phyloP scores from a whole-genome alignment of 2,888 invertebrate species.

The Agrotis ipsilon region DNA sequence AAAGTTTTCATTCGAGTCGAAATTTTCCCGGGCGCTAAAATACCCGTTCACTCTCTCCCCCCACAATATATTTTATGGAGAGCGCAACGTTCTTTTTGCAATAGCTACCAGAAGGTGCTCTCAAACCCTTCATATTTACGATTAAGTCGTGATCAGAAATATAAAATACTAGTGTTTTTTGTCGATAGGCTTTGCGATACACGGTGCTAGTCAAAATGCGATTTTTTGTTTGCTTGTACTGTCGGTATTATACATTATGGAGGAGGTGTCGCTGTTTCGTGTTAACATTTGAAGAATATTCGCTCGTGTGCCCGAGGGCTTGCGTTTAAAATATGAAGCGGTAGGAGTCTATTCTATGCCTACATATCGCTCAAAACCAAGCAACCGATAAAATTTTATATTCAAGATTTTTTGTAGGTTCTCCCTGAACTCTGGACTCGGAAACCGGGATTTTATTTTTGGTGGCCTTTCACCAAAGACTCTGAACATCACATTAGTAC shows the following conservation, averaged over 20 bases:
- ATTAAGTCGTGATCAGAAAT: conserved; percentile 91
- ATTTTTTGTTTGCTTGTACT: conserved; percentile 63
- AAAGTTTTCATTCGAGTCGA: conserved; percentile 51
- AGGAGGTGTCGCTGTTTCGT: conserved; percentile 47
- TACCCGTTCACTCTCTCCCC: conserved; percentile 64
- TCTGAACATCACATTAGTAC: too few species aligned
- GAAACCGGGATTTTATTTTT: too few species aligned
- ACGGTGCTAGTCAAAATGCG: conserved; percentile 65
- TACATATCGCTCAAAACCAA: conserved; percentile 11
- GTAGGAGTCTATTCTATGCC: not conserved
- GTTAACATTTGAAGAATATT: conserved; percentile 51
- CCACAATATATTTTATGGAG: conserved; percentile 90
- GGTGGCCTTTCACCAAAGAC: too few species aligned
- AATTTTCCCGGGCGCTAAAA: conserved; percentile 47
- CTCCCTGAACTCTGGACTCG: too few species aligned
- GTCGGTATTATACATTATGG: conserved; percentile 62
- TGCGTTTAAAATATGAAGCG: conserved; percentile 43
- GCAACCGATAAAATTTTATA: too few species aligned
- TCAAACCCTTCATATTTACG: conserved; percentile 91
- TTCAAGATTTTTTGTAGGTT: too few species aligned
- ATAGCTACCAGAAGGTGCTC: conserved; percentile 90
- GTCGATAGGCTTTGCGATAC: conserved; percentile 84
- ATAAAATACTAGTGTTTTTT: conserved; percentile 87
- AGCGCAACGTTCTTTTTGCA: conserved; percentile 89
- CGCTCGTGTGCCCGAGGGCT: conserved; percentile 13